These are phyloP conservation scores for Hoplostethus mediterraneus DNA, from an alignment of 2,797 vertebrate genomes.

Conservation along the genomic window DNA sequence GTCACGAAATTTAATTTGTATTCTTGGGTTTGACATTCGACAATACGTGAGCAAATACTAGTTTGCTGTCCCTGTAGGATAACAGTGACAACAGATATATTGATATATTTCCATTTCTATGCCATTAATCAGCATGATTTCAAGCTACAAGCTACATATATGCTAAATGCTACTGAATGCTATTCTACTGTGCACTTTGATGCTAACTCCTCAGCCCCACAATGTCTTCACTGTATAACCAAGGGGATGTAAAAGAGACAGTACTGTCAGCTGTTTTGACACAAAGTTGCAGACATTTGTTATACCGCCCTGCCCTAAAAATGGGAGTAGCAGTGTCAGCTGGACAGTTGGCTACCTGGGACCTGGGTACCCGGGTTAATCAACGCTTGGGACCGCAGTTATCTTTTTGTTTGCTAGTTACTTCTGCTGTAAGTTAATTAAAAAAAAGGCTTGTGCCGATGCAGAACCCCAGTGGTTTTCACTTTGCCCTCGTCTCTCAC, in stretches of 20 bases:
- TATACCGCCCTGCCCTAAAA: constrained; percentile 28
- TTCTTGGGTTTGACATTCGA: background rate
- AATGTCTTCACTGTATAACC: background rate
- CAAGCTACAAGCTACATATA: no score
- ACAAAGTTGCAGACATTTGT: background rate
- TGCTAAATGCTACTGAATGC: no score
- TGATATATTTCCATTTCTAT: no score
- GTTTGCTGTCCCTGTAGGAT: background rate
- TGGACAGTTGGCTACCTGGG: constrained; percentile 24
- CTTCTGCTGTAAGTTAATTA: constrained; percentile 67
- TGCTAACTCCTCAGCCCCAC: no score
- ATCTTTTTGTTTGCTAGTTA: constrained; percentile 61
- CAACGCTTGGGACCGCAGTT: constrained; percentile 58
- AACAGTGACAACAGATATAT: no score
- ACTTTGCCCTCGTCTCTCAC: constrained; percentile 23
- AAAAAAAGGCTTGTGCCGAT: constrained; percentile 62
- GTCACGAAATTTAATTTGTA: background rate
- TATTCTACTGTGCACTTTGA: no score
- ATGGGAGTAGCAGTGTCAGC: constrained; percentile 17
- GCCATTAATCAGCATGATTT: no score
- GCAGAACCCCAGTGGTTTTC: constrained; percentile 57
- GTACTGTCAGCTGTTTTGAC: background rate
- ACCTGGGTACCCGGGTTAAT: constrained; percentile 46
- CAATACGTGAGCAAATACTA: no score
- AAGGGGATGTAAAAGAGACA: background rate